phyloP scores from a whole-genome alignment of 2,888 invertebrate species.

The Busseola fusca region DNA sequence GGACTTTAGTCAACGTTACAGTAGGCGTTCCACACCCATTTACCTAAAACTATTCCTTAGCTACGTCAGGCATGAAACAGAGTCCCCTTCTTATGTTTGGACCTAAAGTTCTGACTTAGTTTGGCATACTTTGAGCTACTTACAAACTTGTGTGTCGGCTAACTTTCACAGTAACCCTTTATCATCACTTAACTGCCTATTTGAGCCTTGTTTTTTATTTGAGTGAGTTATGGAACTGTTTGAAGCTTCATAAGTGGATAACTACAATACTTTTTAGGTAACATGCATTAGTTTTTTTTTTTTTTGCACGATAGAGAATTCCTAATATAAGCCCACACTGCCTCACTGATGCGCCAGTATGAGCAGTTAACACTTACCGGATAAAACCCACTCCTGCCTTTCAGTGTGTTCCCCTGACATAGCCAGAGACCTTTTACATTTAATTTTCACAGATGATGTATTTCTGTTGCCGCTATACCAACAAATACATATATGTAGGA shows the following conservation, averaged over 20 bases:
- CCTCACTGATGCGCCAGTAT: too few relatives aligned
- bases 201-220: slow-evolving; percentile 35
- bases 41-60: slow-evolving; percentile 27
- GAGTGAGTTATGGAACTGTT: slow-evolving; percentile 17
- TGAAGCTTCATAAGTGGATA: slow-evolving; percentile 7
- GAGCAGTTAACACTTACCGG: too few relatives aligned
- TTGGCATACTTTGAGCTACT: slow-evolving; percentile 48
- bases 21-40: slow-evolving; percentile 1
- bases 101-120: slow-evolving; percentile 35
- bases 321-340: too few relatives aligned
- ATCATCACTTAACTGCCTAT: slow-evolving; percentile 45
- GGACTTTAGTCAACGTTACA: neutral
- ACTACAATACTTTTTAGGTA: neutral
- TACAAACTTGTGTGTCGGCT: slow-evolving; percentile 45
- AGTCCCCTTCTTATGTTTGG: slow-evolving; percentile 17
- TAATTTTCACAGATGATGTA: too few relatives aligned
- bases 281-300: neutral
- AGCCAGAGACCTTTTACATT: too few relatives aligned
- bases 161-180: slow-evolving; percentile 49
- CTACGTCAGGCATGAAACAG: slow-evolving; percentile 20
- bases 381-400: too few relatives aligned
- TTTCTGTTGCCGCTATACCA: too few relatives aligned
- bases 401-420: too few relatives aligned
- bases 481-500: too few relatives aligned
- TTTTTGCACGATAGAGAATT: too few relatives aligned